Evolutionary conservation across 2,888 invertebrate species (phyloP).

Genomic region (Notodonta ziczac): DNA sequence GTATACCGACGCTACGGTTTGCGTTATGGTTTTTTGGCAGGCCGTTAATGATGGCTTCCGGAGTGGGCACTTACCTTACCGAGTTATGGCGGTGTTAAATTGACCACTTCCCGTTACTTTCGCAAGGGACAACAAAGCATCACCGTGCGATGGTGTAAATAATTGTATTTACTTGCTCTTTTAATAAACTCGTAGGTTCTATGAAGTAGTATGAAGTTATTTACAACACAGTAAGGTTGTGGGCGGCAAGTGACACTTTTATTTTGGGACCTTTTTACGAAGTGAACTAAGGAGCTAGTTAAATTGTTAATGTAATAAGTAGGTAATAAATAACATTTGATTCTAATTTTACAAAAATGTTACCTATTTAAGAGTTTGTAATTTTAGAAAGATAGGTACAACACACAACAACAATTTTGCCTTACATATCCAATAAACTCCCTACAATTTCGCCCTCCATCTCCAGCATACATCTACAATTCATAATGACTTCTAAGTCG

Average conservation of each 20-base stretch:
- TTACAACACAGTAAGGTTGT: neutral
- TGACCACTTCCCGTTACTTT: slow-evolving; percentile 27
- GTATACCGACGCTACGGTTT: neutral
- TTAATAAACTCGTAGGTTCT: neutral
- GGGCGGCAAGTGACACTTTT: neutral
- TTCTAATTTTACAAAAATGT: no score
- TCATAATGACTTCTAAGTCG: slow-evolving; percentile 37
- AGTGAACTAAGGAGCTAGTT: no score
- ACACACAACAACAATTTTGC: neutral
- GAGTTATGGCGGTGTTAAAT: slow-evolving; percentile 20
- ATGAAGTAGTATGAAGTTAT: neutral
- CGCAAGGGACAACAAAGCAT: neutral
- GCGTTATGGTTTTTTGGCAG: slow-evolving; percentile 13
- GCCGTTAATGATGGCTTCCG: slow-evolving; percentile 22
- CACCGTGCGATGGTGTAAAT: neutral
- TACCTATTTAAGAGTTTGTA: neutral
- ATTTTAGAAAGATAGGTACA: no score
- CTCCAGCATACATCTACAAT: slow-evolving; percentile 28
- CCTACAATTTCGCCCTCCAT: slow-evolving; percentile 55
- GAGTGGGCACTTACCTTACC: slow-evolving; percentile 24
- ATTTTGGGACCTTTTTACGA: neutral
- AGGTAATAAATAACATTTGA: no score
- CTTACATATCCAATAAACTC: slow-evolving; percentile 28
- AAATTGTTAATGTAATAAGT: no score
- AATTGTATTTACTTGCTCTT: neutral